Evolutionary conservation across 1,140 invertebrate species (phyloP), one percentile per base, ranked within the genome.

Genomic region (Drosophila rhopaloa): DNA sequence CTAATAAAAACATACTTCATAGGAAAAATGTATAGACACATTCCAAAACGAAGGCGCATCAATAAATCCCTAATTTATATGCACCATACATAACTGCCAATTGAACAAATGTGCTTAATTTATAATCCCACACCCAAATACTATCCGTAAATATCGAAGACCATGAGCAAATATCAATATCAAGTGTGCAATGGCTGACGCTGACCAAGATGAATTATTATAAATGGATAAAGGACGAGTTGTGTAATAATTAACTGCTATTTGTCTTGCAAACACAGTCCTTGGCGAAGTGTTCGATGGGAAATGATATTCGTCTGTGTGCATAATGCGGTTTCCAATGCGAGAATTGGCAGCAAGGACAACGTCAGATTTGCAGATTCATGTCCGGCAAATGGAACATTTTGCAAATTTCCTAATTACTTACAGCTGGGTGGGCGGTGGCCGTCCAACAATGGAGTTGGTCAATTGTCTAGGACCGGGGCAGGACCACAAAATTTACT

Each of bases 401-500:
- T 78, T 85, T 67, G 75, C 68, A 82, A 81, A 85, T 86, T 85
- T 86, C 78, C 82, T 79, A 85, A 85, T 85, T 86, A 81, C 82
- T 82, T 76, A 81, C 53, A 57, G 57, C 51, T 85, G 84, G 60
- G 41, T 75, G 62, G 40, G 51, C 57, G 37, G 43, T 16, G 27
- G 41, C 13, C 54, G 13, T n/a, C 38, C 54, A 57, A 16, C 55
- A 57, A 41, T 41, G 24, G 11, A 14, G 16, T 14, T n/a, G 51
- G 35, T 37, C 43, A 40, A 59, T 59, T 59, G 60, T 59, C 10
- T 13, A 40, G 29, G 7, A 9, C 41, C 46, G 13, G 24, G n/a
- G 16, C 11, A 1, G 32, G 13, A 46, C 24, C 63, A 16, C 67
- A 71, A 57, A 41, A 67, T 67, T 19, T 67, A 55, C 62, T 32